A percentile compares a stretch with the other conserved stretches of the same genome.
phyloP scores from a whole-genome alignment of 1,140 invertebrate genomes.

The Drosophila equinoxialis region DNA sequence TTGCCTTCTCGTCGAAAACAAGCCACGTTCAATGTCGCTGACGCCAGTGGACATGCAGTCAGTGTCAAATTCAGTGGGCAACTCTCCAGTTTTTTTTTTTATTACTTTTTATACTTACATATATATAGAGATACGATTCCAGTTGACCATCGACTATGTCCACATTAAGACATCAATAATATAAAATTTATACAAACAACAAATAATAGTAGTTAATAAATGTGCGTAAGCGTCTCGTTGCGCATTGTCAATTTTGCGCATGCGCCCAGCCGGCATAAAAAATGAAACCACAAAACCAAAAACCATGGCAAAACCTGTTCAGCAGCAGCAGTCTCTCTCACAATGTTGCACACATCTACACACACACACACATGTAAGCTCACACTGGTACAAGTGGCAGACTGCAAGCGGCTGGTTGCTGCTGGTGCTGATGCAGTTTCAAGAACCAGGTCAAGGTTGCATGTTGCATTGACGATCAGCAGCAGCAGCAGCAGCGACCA shows the following conservation, averaged over 20 bases:
- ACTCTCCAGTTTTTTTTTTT: conserved; percentile 31
- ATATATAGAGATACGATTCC: conserved; percentile 22
- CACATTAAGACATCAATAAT: conserved; percentile 75
- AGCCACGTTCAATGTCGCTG: conserved; percentile 55
- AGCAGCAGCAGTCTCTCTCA: conserved; percentile 36
- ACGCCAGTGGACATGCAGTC: conserved; percentile 26
- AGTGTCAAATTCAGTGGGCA: conserved; percentile 30
- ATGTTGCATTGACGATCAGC: conserved; percentile 44
- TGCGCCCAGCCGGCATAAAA: conserved; percentile 60
- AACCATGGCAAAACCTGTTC: conserved; percentile 59
- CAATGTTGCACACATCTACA: conserved; percentile 53
- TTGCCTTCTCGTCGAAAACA: conserved; percentile 28
- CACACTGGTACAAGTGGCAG: conserved; percentile 25
- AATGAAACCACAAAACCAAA: conserved; percentile 13
- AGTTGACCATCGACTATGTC: conserved; percentile 70
- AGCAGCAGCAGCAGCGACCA: conserved; percentile 28
- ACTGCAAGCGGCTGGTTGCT: conserved; percentile 65
- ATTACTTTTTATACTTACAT: conserved; percentile 11
- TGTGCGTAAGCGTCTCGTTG: conserved; percentile 28
- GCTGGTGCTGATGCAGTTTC: conserved; percentile 30
- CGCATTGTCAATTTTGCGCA: conserved; percentile 61
- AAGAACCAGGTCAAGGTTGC: conserved; percentile 13
- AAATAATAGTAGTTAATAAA: conserved; percentile 38
- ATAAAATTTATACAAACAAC: conserved; percentile 30
- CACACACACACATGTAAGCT: conserved; percentile 20